Conservation (phyloP, 1,140 invertebrate species). For the Xylocopa sonorina region DNA sequence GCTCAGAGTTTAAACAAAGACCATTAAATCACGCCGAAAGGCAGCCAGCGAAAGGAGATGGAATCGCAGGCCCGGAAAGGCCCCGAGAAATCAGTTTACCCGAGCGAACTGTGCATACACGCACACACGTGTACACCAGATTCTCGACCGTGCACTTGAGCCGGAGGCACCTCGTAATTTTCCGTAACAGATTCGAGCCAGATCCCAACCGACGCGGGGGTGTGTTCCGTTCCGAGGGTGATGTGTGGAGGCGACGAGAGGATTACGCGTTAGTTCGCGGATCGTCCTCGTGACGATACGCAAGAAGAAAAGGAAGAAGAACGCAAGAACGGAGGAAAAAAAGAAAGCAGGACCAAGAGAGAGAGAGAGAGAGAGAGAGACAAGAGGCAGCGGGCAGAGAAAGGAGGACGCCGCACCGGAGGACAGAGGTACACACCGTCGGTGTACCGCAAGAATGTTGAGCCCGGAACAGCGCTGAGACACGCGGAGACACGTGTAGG, state of each 20-base stretch:
- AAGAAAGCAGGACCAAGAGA: no score
- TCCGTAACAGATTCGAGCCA: constrained; percentile 26
- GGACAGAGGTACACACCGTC: no score
- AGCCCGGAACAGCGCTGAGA: constrained; percentile 74
- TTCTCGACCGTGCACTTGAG: background rate
- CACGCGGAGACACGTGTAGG: constrained; percentile 80
- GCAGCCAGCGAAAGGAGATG: background rate
- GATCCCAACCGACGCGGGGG: constrained; percentile 7
- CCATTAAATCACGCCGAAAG: background rate
- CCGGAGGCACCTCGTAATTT: constrained; percentile 28
- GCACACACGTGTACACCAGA: background rate
- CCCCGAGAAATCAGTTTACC: constrained; percentile 9
- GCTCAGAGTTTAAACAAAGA: background rate
- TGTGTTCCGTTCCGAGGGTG: constrained; percentile 59
- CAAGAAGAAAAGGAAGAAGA: constrained; percentile 35
- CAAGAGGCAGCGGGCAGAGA: background rate
- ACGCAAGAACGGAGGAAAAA: no score
- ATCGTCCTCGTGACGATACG: constrained; percentile 44
- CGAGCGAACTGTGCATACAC: no score
- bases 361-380: no score
- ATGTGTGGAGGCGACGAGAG: constrained; percentile 67
- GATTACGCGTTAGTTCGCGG: constrained; percentile 77
- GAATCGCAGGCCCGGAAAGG: background rate
- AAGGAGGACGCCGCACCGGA: constrained; percentile 46
- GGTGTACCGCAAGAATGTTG: constrained; percentile 68